Evolutionary conservation across 2,113 vertebrate species (phyloP).

Genomic region (Zootoca vivipara): DNA sequence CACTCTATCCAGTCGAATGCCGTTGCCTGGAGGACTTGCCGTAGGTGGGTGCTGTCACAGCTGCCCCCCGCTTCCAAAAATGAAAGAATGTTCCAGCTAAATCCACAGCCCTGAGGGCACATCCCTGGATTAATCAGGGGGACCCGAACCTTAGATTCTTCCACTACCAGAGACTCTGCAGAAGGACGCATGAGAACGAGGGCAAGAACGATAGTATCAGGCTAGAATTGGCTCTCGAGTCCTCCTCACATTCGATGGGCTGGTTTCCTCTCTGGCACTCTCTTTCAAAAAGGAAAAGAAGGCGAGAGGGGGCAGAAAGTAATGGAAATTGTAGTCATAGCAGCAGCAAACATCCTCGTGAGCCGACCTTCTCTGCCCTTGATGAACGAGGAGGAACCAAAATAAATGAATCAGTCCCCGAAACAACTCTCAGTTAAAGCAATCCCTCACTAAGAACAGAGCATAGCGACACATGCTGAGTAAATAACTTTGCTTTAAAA

Average conservation of each 20-base stretch:
- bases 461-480: slow-evolving; percentile 66
- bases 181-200: not conserved
- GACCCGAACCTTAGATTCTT: not conserved
- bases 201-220: not conserved
- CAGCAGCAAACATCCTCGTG: fast-evolving
- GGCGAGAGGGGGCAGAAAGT: not conserved
- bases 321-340: too few relatives aligned
- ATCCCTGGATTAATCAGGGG: slow-evolving; percentile 27
- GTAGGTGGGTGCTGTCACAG: not conserved
- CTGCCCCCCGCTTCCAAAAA: too few relatives aligned
- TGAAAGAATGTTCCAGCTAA: not conserved
- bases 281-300: not conserved
- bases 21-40: not conserved
- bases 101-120: not conserved
- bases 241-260: not conserved
- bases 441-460: slow-evolving; percentile 42
- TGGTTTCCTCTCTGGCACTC: not conserved
- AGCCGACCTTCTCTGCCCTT: slow-evolving; percentile 27
- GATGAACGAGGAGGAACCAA: not conserved
- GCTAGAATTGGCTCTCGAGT: not conserved
- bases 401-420: not conserved
- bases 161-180: not conserved
- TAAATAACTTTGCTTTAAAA: slow-evolving; percentile 69
- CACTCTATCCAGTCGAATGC: not conserved
- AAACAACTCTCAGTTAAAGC: not conserved